These are phyloP conservation scores for Haliclystus octoradiatus DNA, from an alignment of 30 jellyfish, hydroid and myxozoan species.

Conservation along the genomic window DNA sequence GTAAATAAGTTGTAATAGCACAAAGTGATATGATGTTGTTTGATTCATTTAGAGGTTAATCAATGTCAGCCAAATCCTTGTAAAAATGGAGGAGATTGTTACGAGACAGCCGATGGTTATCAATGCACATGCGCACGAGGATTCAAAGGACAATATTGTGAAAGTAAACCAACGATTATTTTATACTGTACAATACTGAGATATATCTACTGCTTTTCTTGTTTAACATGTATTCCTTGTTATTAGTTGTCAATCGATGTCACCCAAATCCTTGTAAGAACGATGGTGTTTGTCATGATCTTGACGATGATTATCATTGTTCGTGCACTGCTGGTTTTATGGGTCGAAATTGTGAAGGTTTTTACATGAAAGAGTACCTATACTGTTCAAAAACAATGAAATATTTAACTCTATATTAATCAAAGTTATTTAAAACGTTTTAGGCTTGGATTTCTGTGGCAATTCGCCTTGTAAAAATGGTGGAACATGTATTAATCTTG, in stretches of 20 bases:
- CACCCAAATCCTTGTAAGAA: constrained; percentile 86
- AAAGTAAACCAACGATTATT: constrained; percentile 26
- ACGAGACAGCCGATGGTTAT: constrained; percentile 82
- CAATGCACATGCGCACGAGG: constrained; percentile 81
- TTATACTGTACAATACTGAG: too few species aligned
- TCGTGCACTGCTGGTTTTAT: constrained; percentile 65
- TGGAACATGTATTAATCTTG: constrained; percentile 77
- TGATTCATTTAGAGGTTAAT: constrained; percentile 64
- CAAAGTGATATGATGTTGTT: too few species aligned
- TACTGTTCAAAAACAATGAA: too few species aligned
- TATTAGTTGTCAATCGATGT: constrained; percentile 70
- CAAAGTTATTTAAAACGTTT: too few species aligned
- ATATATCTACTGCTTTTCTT: too few species aligned
- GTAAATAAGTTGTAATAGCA: too few species aligned
- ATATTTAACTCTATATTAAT: too few species aligned
- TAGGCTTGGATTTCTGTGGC: constrained; percentile 68
- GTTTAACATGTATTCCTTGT: neutral
- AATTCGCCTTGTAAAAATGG: constrained; percentile 86
- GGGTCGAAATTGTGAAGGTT: constrained; percentile 84
- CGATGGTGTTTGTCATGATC: constrained; percentile 69
- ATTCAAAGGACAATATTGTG: constrained; percentile 81
- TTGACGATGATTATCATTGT: constrained; percentile 83
- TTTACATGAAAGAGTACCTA: too few species aligned
- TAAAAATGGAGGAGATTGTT: constrained; percentile 86
- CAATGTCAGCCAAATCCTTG: constrained; percentile 97